These are phyloP conservation scores for Coecobrya sp. DNA, from an alignment of 2,888 invertebrate species.

Conservation along the genomic window DNA sequence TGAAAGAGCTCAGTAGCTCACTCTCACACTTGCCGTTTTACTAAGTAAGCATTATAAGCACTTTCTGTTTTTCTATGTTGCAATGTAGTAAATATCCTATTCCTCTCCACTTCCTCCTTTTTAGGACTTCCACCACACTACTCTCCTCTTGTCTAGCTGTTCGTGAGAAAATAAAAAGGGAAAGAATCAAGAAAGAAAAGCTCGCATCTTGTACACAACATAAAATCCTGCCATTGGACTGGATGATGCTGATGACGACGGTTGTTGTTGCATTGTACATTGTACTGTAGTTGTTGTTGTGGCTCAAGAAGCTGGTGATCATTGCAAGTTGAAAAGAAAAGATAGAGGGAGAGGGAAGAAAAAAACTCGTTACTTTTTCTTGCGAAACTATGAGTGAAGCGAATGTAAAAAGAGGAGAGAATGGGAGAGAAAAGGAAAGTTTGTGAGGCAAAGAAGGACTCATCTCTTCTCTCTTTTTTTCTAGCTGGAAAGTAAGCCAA, in stretches of 20 bases:
- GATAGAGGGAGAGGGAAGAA: too few species aligned
- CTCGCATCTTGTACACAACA: background rate
- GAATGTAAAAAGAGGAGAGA: slow-evolving; percentile 45
- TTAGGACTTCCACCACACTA: background rate
- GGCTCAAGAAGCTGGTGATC: background rate
- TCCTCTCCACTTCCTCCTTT: slow-evolving; percentile 14
- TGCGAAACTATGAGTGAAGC: slow-evolving; percentile 12
- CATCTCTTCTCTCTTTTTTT: slow-evolving; percentile 9
- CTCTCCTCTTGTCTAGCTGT: background rate
- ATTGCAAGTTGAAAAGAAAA: slow-evolving; percentile 6
- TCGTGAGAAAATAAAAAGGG: background rate
- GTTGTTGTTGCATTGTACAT: slow-evolving; percentile 31
- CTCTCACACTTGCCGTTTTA: background rate
- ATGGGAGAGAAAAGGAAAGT: slow-evolving; percentile 42
- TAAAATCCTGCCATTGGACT: background rate
- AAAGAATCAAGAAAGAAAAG: background rate
- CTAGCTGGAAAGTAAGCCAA: slow-evolving; percentile 62
- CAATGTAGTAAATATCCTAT: slow-evolving; percentile 7
- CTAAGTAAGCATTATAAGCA: background rate
- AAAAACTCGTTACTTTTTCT: slow-evolving; percentile 20
- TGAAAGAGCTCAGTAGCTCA: slow-evolving; percentile 6
- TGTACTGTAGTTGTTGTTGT: background rate
- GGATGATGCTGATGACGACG: slow-evolving; percentile 19
- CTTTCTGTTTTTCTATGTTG: slow-evolving; percentile 12
- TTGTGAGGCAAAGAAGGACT: slow-evolving; percentile 10